Percentiles rank a stretch among this genome's conserved stretches.
Conservation (phyloP, 2,113 vertebrate genomes). For the Camelus dromedarius region DNA sequence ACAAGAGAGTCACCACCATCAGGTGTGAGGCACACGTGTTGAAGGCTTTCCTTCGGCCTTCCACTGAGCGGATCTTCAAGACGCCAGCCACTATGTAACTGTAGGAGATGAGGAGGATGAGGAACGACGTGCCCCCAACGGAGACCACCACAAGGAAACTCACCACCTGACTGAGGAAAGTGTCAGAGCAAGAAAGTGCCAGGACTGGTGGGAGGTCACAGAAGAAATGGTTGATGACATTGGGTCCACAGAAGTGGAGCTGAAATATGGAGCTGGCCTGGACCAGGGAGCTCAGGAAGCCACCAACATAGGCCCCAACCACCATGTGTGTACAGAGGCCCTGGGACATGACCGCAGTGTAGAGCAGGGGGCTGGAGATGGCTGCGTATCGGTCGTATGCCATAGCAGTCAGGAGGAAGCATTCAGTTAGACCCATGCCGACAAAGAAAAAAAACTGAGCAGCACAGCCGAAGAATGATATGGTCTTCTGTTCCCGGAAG, state of each 20-base stretch:
- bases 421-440: slow-evolving; percentile 63
- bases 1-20: slow-evolving; percentile 65
- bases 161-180: slow-evolving; percentile 76
- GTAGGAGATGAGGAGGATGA: slow-evolving; percentile 78
- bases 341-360: slow-evolving; percentile 57
- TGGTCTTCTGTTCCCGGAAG: slow-evolving; percentile 58
- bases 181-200: slow-evolving; percentile 79
- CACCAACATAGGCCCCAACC: slow-evolving; percentile 51
- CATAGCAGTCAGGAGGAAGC: slow-evolving; percentile 74
- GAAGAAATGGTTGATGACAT: slow-evolving; percentile 79
- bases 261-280: slow-evolving; percentile 60
- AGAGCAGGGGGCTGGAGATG: slow-evolving; percentile 71
- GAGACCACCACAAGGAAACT: slow-evolving; percentile 70
- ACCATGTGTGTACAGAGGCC: slow-evolving; percentile 65
- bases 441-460: slow-evolving; percentile 79
- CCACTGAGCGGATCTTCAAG: slow-evolving; percentile 12
- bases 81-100: slow-evolving; percentile 67
- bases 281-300: slow-evolving; percentile 74
- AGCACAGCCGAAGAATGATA: slow-evolving; percentile 76
- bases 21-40: slow-evolving; percentile 62
- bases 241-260: slow-evolving; percentile 74
- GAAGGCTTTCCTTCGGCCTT: slow-evolving; percentile 75
- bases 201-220: slow-evolving; percentile 79
- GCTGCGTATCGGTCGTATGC: slow-evolving; percentile 56
- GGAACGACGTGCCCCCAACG: slow-evolving; percentile 24